Conservation (phyloP, 2,113 vertebrate species). For the Nannobrachium achirus region DNA sequence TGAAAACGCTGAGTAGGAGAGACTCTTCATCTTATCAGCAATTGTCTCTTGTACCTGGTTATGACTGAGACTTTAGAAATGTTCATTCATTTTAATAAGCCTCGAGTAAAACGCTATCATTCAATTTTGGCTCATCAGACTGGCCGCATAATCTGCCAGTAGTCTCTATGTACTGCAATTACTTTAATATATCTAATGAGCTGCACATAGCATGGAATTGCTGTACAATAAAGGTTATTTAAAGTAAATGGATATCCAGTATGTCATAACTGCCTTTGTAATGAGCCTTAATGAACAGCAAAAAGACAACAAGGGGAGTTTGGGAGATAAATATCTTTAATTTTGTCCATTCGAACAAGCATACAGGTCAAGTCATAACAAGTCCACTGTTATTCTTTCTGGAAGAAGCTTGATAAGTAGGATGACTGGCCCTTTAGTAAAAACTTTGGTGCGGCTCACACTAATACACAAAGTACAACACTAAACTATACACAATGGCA, state of each 20-base stretch:
- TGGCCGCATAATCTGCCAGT: too few species aligned
- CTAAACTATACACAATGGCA: constrained; percentile 69
- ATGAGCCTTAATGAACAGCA: too few species aligned
- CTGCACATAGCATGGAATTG: background rate
- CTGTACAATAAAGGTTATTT: background rate
- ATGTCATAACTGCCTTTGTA: background rate
- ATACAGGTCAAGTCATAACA: constrained; percentile 63
- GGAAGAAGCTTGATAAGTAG: constrained; percentile 60
- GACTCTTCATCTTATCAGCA: background rate
- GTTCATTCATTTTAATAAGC: background rate
- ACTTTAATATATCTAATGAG: background rate
- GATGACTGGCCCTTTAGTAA: constrained; percentile 59
- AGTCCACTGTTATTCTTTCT: constrained; percentile 40
- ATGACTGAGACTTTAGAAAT: background rate
- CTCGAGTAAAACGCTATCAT: too few species aligned
- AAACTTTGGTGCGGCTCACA: constrained; percentile 74
- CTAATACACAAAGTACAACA: constrained; percentile 57
- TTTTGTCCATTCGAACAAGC: constrained; percentile 83
- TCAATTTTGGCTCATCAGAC: too few species aligned
- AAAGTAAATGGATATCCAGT: too few species aligned
- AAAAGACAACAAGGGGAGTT: too few species aligned
- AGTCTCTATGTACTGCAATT: too few species aligned
- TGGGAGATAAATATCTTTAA: constrained; percentile 80
- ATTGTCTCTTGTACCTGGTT: background rate
- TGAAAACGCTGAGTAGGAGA: constrained; percentile 13